Evolutionary conservation across 2,888 invertebrate species (phyloP), one percentile per base, ranked within the genome.

Genomic region (Acanthacorydalis orientalis): DNA sequence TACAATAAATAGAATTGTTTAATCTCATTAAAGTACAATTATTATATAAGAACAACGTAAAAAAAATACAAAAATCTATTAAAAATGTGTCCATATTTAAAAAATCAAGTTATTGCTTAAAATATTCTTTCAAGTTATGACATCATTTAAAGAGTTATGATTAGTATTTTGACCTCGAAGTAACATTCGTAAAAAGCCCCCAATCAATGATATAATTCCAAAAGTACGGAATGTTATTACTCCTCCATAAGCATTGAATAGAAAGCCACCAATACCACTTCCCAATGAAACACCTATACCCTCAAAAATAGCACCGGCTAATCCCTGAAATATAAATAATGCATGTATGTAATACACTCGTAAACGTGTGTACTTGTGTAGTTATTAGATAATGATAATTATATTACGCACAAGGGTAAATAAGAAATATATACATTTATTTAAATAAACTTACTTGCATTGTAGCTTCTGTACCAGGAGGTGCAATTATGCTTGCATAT

Each of bases 251-350:
- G 60, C 57, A n/a, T 72, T 68, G 57, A 82, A 80, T 34, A 86
- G 60, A 7, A 74, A 60, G 1, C 89, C 89, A n/a, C 81, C 88
- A 45, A 87, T 64, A 10, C 83, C 73, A 59, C 85, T 88, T 35
- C 89, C 89, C 10, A 78, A 60, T 0, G 88, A 81, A 0, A 86
- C 83, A 12, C 89, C 90, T 11, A 89, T 69, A 12, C 90, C 90
- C 68, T 91, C 90, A 60, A 89, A 91, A 43, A 88, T 70, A 3
- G 86, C 88, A 11, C 90, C 88, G 32, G 89, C 81, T 39, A 91
- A 66, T 47, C 90, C 90, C 79, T 85, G 64, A 34, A 68, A 68
- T 12, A 50, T 47, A 47, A 44, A 16, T 33, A 43, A n/a, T 23
- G 23, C 2, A 4, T 23, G 23, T 6, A 23, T 23, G 6, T 23